phyloP scores from a whole-genome alignment of 2,888 invertebrate genomes.

The Sarcophaga caerulescens region DNA sequence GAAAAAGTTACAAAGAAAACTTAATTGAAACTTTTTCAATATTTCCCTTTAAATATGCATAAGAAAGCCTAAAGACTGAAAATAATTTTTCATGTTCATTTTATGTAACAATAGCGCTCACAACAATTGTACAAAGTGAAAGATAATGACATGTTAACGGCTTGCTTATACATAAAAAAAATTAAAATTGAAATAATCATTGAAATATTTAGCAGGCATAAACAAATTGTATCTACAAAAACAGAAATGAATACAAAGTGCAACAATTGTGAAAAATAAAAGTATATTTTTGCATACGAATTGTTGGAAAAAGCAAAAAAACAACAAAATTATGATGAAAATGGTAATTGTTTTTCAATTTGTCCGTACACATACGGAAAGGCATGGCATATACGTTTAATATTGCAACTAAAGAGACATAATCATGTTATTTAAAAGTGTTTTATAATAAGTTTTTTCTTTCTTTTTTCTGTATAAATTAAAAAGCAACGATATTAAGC shows the following conservation, averaged over 20 bases:
- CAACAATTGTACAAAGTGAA: constrained; percentile 59
- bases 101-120: constrained; percentile 26
- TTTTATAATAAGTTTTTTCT: neutral
- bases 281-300: constrained; percentile 32
- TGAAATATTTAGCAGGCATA: neutral
- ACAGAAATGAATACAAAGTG: neutral
- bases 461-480: too few species aligned
- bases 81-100: constrained; percentile 41
- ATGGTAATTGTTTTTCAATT: constrained; percentile 15
- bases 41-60: constrained; percentile 40
- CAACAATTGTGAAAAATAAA: neutral
- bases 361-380: too few species aligned
- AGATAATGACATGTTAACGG: constrained; percentile 65
- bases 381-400: too few species aligned
- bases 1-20: constrained; percentile 20
- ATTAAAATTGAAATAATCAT: neutral
- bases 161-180: neutral
- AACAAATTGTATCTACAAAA: constrained; percentile 13
- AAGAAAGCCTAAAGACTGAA: constrained; percentile 50
- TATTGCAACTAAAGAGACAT: too few species aligned
- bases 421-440: neutral
- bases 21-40: constrained; percentile 50
- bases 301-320: constrained; percentile 11
- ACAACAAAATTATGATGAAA: neutral
- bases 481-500: constrained; percentile 9